Evolutionary conservation across 2,888 invertebrate species (phyloP), one percentile per base, ranked within the genome.

Genomic region (Diploptera punctata): DNA sequence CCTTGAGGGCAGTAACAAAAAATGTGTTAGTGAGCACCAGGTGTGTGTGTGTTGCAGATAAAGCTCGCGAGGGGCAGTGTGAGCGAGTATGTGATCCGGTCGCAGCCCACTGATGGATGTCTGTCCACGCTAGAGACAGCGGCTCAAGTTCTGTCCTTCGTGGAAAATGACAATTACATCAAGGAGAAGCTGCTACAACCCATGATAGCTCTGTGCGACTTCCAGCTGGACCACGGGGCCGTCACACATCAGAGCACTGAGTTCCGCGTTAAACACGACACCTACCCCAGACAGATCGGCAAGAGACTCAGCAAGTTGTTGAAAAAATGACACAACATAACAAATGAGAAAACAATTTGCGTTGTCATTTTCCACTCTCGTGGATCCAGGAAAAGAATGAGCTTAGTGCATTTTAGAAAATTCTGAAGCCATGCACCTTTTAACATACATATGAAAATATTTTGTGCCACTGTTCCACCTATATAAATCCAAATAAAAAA

Each of bases 211-310:
- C 84, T 98, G 49, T 97, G 97, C 82, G 87, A 91, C 80, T 95
- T 90, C 84, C 97, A 98, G 81, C 82, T 98, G 73, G 87, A 92
- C 77, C 94, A 97, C 84, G 98, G 98, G 13, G 97, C 97, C 38
- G 95, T 96, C 0, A 92, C 93, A 49, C 97, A 98, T 83, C 94
- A 97, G 79, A 97, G 96, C 77, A 97, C 95, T 84, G 95, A 97
- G 81, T 94, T 90, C 84, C 86, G 93, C 76, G 89, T 96, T 70
- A 93, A 91, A 83, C 92, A 91, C 76, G 91, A 91, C 79, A 87
- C 87, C 76, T 93, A 94, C 84, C 93, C 93, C 1, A 93, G 93
- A 81, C 83, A 91, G 72, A 91, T 94, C 78, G 94, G 94, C 1
- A 92, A 91, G 82, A 85, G 94, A 77, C 84, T 94, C n/a, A 88